A percentile compares a stretch with the other conserved stretches of the same genome.
phyloP scores from a whole-genome alignment of 2,797 vertebrate species.

The Lagorchestes hirsutus region DNA sequence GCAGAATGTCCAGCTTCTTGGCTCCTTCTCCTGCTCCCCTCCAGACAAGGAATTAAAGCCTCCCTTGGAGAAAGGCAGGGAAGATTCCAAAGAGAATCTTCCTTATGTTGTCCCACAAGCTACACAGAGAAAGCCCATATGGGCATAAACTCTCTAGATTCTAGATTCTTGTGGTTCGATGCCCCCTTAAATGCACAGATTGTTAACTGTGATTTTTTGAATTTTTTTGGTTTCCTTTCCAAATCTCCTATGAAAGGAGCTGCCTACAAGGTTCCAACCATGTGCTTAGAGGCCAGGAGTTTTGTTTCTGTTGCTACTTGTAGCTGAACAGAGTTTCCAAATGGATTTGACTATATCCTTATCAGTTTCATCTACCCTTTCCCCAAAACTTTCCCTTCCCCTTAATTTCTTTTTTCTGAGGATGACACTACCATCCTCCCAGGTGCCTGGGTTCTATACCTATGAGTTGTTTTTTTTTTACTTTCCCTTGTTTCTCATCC shows the following conservation, averaged over 20 bases:
- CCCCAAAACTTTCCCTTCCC: slow-evolving; percentile 46
- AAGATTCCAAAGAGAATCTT: too few species aligned
- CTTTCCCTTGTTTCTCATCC: background rate
- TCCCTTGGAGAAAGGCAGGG: too few species aligned
- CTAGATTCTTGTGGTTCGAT: slow-evolving; percentile 56
- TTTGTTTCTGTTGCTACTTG: slow-evolving; percentile 28
- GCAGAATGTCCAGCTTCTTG: too few species aligned
- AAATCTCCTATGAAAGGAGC: slow-evolving; percentile 61
- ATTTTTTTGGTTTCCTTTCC: background rate
- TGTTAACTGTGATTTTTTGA: slow-evolving; percentile 50
- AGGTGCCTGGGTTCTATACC: background rate
- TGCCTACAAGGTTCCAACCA: slow-evolving; percentile 53
- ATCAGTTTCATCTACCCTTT: background rate
- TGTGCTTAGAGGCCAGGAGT: slow-evolving; percentile 47
- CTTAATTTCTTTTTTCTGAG: background rate
- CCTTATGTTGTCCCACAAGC: too few species aligned
- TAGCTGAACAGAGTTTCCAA: slow-evolving; percentile 68
- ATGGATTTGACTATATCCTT: background rate
- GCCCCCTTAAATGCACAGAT: slow-evolving; percentile 40
- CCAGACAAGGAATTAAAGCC: too few species aligned
- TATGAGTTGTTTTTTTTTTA: background rate
- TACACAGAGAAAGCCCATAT: too few species aligned
- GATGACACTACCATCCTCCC: background rate
- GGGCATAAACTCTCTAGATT: background rate
- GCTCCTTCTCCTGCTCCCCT: too few species aligned